Percentiles rank a stretch among this genome's conserved stretches.
Evolutionary conservation across 2,888 invertebrate species (phyloP).

Genomic region (Chorisops tibialis): DNA sequence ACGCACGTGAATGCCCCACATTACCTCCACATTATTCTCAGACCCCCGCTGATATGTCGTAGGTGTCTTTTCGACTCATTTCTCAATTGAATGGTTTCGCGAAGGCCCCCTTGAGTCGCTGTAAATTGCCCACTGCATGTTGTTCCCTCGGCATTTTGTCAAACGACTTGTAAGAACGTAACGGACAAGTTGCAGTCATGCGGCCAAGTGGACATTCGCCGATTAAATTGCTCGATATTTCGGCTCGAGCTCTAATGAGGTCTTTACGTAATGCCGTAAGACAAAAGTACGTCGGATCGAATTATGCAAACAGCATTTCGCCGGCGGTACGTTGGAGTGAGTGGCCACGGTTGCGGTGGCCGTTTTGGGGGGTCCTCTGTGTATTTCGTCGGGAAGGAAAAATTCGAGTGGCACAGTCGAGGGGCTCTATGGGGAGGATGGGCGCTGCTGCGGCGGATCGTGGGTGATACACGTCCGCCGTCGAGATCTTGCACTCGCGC

Average conservation of each 20-base stretch:
- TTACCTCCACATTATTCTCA: no score
- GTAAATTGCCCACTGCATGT: not conserved
- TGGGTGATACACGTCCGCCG: no score
- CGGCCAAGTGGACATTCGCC: not conserved
- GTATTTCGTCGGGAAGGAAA: no score
- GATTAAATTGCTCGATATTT: conserved; percentile 7
- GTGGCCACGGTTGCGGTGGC: not conserved
- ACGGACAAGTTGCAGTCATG: not conserved
- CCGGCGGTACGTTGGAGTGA: no score
- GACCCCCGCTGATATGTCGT: not conserved
- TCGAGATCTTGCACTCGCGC: no score
- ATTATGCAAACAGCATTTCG: not conserved
- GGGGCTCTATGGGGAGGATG: no score
- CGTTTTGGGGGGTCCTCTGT: not conserved
- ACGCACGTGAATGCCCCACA: no score
- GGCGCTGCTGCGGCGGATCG: no score
- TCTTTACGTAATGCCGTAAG: conserved; percentile 10
- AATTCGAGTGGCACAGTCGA: no score
- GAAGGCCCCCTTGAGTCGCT: not conserved
- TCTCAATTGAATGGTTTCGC: conserved; percentile 20
- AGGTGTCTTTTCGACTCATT: conserved; percentile 16
- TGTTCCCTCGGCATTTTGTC: no score
- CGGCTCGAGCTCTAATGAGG: conserved; percentile 6
- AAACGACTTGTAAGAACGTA: no score
- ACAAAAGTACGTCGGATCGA: not conserved